Base-by-base conservation (phyloP, 1,140 invertebrate genomes). In the Diploscapter pachys region DNA sequence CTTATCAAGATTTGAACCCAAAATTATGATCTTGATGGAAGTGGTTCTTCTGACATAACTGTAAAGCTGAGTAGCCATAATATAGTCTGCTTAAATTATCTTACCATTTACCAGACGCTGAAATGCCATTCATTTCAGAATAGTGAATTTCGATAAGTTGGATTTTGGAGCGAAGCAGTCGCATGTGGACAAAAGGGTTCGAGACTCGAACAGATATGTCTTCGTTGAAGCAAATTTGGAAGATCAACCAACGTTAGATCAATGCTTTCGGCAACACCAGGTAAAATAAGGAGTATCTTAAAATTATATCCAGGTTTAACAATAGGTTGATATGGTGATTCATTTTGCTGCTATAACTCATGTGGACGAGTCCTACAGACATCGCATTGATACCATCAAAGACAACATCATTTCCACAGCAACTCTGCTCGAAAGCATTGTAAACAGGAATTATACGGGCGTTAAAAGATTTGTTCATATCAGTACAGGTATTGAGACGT, bases 261-360 rank as follows among this genome's bases (percentile, higher is more conserved):
- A 77, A 48, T 59, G 80, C 63, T 75, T 84, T 51, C 66, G 64
- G 31, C 73, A 84, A 5, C 69, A 85, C 69, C 52, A 83, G 71
- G 82, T 83, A 56, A 65, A 57, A 51, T 11, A 9, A n/a, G 13
- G n/a, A n/a, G 8, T 11, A 5, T 8, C 5, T 48, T 5, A n/a
- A 9, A 8, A 8, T 56, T n/a, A 53, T 9, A 48, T 9, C n/a
- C n/a, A n/a, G 55, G 31, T 9, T 81, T 79, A 31, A 31, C 31
- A 31, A 31, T 31, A 78, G 80, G 65, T 85, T 49, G 82, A 85
- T 68, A 85, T 84, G 57, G 80, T 86, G 6, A 86, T 85, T 56
- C 83, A 85, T 63, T 86, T 85, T 64, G 84, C 84, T 6, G 84
- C 84, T 53, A 84, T 86, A 31, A 86, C 83, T 53, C 84, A 85